A percentile compares a stretch with the other conserved stretches of the same genome.
phyloP scores from a whole-genome alignment of 1,140 invertebrate genomes.

The Danaus plexippus region DNA sequence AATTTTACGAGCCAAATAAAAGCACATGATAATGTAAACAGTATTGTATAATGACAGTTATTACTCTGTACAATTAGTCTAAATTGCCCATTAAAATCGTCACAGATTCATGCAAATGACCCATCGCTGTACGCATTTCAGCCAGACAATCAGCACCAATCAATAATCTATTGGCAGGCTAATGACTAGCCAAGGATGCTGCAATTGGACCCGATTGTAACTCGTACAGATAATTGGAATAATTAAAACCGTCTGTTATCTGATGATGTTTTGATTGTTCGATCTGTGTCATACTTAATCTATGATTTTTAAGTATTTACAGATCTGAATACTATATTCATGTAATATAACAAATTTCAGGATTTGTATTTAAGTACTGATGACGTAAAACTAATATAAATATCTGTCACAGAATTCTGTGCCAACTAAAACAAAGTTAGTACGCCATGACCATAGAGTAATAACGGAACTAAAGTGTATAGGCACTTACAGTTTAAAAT shows the following conservation, averaged over 20 bases:
- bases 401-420: too few species aligned
- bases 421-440: too few species aligned
- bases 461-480: too few species aligned
- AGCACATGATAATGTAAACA: too few species aligned
- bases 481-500: too few species aligned
- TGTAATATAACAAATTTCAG: too few species aligned
- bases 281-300: slow-evolving; percentile 26
- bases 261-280: slow-evolving; percentile 29
- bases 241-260: slow-evolving; percentile 47
- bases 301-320: not conserved
- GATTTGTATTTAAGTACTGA: too few species aligned
- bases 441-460: too few species aligned
- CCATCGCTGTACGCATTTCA: slow-evolving; percentile 36
- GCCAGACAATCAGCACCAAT: slow-evolving; percentile 65
- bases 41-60: slow-evolving; percentile 2
- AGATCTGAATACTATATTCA: too few species aligned
- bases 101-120: slow-evolving; percentile 67
- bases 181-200: slow-evolving; percentile 65
- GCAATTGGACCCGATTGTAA: slow-evolving; percentile 40
- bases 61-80: slow-evolving; percentile 58
- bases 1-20: too few species aligned
- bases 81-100: slow-evolving; percentile 57
- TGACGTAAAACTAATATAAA: too few species aligned
- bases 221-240: slow-evolving; percentile 58
- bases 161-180: slow-evolving; percentile 67